Conservation (phyloP, 2,888 invertebrate species). For the Amphipoea oculea region DNA sequence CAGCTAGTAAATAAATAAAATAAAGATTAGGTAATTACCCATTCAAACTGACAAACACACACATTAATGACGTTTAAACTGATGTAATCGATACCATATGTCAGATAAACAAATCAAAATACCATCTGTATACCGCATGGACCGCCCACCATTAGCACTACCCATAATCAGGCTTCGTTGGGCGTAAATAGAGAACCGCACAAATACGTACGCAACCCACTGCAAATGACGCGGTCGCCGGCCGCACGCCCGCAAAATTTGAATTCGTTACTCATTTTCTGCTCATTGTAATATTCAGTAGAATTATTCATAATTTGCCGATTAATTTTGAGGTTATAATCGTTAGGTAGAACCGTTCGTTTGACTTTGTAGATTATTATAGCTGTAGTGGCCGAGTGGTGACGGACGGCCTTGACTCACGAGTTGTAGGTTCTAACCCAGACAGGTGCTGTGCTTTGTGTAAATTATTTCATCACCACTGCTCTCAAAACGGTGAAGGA, state of each 20-base stretch:
- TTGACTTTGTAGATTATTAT: neutral
- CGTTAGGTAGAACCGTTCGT: neutral
- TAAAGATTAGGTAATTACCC: neutral
- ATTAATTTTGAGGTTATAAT: conserved; percentile 41
- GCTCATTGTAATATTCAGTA: conserved; percentile 60
- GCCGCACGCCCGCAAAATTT: conserved; percentile 71
- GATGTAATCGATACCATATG: conserved; percentile 32
- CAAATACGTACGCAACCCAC: conserved; percentile 64
- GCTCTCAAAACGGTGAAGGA: no score
- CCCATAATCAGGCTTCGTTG: conserved; percentile 68
- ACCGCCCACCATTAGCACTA: conserved; percentile 60
- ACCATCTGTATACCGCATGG: conserved; percentile 41
- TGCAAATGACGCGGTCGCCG: conserved; percentile 73
- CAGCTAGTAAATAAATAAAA: neutral
- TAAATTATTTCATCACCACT: no score
- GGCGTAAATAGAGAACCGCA: conserved; percentile 68
- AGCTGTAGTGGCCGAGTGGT: no score
- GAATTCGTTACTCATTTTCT: conserved; percentile 70
- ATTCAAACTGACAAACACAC: neutral
- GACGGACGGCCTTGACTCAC: neutral
- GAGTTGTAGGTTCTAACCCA: no score
- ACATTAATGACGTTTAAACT: neutral
- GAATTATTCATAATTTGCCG: conserved; percentile 49
- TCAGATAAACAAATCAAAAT: conserved; percentile 62
- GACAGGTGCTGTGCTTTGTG: no score